Evolutionary conservation across 2,113 vertebrate species (phyloP).

Genomic region (Electrona antarctica): DNA sequence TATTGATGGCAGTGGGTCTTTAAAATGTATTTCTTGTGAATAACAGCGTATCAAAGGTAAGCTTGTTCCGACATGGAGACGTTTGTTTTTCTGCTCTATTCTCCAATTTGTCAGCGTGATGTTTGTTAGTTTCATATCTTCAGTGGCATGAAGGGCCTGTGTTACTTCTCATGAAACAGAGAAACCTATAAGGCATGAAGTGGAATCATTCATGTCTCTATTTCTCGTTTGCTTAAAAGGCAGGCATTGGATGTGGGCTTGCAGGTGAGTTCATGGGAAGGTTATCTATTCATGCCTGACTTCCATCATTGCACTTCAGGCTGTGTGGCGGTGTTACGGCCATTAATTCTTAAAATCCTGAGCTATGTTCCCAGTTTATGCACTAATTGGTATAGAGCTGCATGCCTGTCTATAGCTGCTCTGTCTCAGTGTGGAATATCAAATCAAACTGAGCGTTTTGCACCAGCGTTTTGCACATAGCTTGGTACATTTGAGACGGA

Average conservation of each 20-base stretch:
- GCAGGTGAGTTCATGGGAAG: conserved; percentile 48
- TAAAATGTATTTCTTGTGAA: conserved; percentile 56
- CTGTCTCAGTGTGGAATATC: conserved; percentile 51
- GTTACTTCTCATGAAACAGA: conserved; percentile 28
- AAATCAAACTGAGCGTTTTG: conserved; percentile 28
- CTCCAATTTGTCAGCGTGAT: conserved; percentile 67
- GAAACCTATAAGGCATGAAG: background rate
- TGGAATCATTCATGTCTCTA: background rate
- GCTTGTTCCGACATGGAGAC: conserved; percentile 59
- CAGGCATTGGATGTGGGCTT: conserved; percentile 17
- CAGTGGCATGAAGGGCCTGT: conserved; percentile 33
- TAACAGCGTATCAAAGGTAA: conserved; percentile 67
- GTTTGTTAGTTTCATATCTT: conserved; percentile 65
- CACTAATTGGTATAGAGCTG: conserved; percentile 20
- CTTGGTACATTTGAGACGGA: conserved; percentile 35
- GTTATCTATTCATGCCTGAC: background rate
- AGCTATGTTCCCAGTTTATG: conserved; percentile 11
- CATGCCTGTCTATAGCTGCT: conserved; percentile 22
- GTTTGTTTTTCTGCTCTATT: conserved; percentile 58
- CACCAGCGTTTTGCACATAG: conserved; percentile 38
- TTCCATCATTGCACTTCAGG: conserved; percentile 10
- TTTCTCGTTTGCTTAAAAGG: background rate
- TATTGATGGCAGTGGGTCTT: conserved; percentile 53
- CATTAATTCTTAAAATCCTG: conserved; percentile 20
- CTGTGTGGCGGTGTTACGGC: background rate